Percentiles rank a stretch among this genome's conserved stretches.
These are phyloP conservation scores for Elysia chlorotica DNA, from an alignment of 1,140 invertebrate species.

Conservation along the genomic window DNA sequence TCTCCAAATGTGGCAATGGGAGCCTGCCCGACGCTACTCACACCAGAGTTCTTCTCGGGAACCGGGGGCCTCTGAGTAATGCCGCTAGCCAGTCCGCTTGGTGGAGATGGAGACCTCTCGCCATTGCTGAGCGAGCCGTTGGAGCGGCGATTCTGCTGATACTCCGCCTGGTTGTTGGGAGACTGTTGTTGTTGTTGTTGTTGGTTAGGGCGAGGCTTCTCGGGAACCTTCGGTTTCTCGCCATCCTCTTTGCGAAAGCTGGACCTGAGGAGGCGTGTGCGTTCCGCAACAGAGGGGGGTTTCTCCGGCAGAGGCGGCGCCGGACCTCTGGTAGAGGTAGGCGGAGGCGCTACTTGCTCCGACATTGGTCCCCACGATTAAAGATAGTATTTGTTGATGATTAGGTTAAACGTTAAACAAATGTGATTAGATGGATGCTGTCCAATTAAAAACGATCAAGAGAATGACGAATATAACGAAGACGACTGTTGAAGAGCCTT, in stretches of 20 bases:
- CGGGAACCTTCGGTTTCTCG: constrained; percentile 38
- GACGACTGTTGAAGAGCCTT: no score
- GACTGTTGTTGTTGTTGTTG: neutral
- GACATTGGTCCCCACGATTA: no score
- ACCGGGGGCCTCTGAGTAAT: neutral
- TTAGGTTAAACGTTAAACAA: no score
- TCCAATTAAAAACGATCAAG: no score
- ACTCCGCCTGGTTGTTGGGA: neutral
- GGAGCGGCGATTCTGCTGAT: neutral
- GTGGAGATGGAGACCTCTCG: constrained; percentile 19
- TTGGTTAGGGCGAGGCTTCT: constrained; percentile 26
- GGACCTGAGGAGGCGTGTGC: constrained; percentile 42
- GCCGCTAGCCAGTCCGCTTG: neutral
- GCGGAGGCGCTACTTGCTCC: neutral
- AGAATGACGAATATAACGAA: no score
- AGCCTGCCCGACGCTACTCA: neutral
- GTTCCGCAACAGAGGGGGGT: constrained; percentile 46
- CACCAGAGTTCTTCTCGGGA: neutral
- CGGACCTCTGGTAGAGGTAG: constrained; percentile 31
- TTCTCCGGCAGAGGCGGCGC: constrained; percentile 48
- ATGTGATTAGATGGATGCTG: no score
- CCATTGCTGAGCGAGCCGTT: neutral
- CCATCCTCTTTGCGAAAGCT: constrained; percentile 45
- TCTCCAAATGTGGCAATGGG: no score
- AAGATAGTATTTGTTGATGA: no score